These are phyloP conservation scores for Allygus modestus DNA, from an alignment of 2,888 invertebrate genomes.

Conservation along the genomic window DNA sequence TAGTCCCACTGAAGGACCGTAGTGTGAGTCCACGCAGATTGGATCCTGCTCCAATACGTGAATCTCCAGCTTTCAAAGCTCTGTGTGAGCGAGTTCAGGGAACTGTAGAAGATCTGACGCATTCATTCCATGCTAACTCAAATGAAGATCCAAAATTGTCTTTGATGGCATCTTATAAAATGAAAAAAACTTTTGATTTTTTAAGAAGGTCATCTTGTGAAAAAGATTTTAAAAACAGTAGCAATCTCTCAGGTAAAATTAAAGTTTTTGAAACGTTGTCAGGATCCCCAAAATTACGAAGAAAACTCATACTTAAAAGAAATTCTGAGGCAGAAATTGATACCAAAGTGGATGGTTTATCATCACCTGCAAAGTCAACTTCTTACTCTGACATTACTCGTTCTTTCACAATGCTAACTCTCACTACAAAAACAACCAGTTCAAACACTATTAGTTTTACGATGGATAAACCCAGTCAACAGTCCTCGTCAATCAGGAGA, in stretches of 20 bases:
- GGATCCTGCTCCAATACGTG: conserved; percentile 66
- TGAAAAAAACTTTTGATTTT: conserved; percentile 49
- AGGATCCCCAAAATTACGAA: conserved; percentile 53
- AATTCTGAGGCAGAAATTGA: conserved; percentile 26
- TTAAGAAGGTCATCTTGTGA: background rate
- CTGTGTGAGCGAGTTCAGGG: conserved; percentile 55
- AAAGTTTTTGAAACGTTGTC: conserved; percentile 64
- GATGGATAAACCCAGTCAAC: background rate
- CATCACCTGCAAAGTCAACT: background rate
- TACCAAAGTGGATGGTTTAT: background rate
- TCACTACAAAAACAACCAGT: conserved; percentile 12
- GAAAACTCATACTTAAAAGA: conserved; percentile 53
- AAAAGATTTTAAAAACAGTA: conserved; percentile 6
- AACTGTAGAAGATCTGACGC: conserved; percentile 43
- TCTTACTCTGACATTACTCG: conserved; percentile 41
- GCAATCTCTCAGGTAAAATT: conserved; percentile 61
- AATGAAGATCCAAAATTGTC: conserved; percentile 17
- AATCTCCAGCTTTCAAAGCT: conserved; percentile 66
- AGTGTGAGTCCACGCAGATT: conserved; percentile 66
- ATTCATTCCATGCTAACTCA: background rate
- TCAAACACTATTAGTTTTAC: conserved; percentile 3
- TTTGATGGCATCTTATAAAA: conserved; percentile 34
- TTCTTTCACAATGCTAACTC: conserved; percentile 7
- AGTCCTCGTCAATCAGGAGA: conserved; percentile 20
- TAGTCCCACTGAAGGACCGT: conserved; percentile 66